Conservation (phyloP, 2,888 invertebrate species). For the Alentia gelatinosa region DNA sequence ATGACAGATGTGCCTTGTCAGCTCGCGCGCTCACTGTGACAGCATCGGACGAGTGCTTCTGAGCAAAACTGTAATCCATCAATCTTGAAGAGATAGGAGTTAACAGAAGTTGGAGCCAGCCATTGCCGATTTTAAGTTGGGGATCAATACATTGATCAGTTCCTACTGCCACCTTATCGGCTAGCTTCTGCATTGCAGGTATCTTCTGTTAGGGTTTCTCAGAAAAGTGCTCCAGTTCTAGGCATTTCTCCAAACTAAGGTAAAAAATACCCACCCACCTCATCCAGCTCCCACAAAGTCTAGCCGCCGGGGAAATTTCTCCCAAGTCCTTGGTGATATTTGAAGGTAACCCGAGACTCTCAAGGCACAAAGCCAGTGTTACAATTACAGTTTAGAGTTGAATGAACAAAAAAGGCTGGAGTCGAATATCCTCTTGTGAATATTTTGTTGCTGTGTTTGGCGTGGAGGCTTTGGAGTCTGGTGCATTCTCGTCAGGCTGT, state of each 20-base stretch:
- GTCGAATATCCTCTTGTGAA: too few relatives aligned
- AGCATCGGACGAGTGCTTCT: background rate
- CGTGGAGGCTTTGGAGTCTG: too few relatives aligned
- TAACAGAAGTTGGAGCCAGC: background rate
- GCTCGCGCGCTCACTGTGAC: background rate
- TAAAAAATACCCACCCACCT: background rate
- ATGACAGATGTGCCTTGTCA: background rate
- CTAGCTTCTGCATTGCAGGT: background rate
- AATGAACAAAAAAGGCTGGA: too few relatives aligned
- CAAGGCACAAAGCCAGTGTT: background rate
- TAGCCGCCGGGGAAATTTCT: background rate
- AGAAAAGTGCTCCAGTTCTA: background rate
- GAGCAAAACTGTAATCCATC: background rate
- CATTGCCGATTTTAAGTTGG: background rate
- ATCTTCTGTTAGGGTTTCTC: background rate
- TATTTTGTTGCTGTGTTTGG: too few relatives aligned
- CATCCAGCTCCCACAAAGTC: background rate
- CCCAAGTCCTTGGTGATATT: too few relatives aligned
- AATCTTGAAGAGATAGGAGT: background rate
- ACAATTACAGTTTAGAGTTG: too few relatives aligned
- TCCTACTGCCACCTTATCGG: background rate
- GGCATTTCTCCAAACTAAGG: background rate
- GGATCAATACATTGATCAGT: constrained; percentile 15
- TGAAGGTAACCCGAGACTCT: background rate
- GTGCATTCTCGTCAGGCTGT: too few relatives aligned